phyloP scores from a whole-genome alignment of 2,888 invertebrate genomes.

The Clanis bilineata region DNA sequence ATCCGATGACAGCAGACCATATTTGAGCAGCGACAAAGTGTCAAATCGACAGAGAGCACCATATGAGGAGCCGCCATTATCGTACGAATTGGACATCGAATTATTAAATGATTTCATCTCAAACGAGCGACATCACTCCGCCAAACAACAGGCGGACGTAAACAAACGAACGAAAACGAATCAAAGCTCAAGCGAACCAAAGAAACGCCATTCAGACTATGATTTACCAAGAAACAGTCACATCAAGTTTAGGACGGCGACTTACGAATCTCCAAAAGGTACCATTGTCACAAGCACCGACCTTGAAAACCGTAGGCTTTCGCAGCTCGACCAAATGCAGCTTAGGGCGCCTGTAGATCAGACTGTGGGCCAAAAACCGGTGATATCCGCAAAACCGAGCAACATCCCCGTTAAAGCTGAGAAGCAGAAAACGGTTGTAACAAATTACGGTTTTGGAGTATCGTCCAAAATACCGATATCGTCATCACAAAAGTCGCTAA shows the following conservation, averaged over 20 bases:
- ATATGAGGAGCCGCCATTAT: conserved; percentile 58
- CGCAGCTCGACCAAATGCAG: conserved; percentile 78
- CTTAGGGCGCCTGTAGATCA: conserved; percentile 51
- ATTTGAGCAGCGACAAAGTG: conserved; percentile 58
- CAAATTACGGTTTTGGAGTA: conserved; percentile 45
- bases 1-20: too few relatives aligned
- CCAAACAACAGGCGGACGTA: conserved; percentile 63
- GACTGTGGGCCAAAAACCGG: conserved; percentile 56
- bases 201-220: conserved; percentile 78
- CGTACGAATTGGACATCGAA: conserved; percentile 72
- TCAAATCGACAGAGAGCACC: conserved; percentile 68
- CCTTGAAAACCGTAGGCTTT: conserved; percentile 79
- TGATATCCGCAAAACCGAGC: conserved; percentile 70
- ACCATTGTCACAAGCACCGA: conserved; percentile 80
- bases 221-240: conserved; percentile 80
- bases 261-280: conserved; percentile 82
- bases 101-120: conserved; percentile 74
- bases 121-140: conserved; percentile 72
- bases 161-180: conserved; percentile 67
- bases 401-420: conserved; percentile 74
- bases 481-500: conserved; percentile 72
- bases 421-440: conserved; percentile 38
- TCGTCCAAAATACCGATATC: conserved; percentile 80
- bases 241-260: conserved; percentile 84
- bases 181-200: conserved; percentile 61